Percentiles rank a stretch among this genome's conserved stretches.
Evolutionary conservation across 1,140 invertebrate species (phyloP).

Genomic region (Polypedilum pembai): DNA sequence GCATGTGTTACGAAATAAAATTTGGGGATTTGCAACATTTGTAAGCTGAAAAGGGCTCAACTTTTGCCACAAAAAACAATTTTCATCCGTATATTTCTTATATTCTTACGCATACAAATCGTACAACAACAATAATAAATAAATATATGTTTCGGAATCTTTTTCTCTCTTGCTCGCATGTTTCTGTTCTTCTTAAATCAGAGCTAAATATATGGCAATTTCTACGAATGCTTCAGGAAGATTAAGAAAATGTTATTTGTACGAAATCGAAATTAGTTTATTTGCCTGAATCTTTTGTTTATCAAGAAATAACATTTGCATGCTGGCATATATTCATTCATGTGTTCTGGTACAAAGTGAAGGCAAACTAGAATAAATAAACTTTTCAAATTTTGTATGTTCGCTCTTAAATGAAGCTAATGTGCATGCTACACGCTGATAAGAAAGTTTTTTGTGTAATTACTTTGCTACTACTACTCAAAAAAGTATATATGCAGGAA

Average conservation of each 20-base stretch:
- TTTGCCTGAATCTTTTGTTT: not conserved
- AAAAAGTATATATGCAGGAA: not conserved
- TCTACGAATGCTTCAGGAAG: not conserved
- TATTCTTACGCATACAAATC: too few relatives aligned
- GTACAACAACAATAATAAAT: too few relatives aligned
- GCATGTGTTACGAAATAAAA: constrained; percentile 18
- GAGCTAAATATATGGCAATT: too few relatives aligned
- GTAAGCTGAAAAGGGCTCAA: not conserved
- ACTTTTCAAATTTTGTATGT: not conserved
- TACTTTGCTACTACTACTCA: constrained; percentile 12
- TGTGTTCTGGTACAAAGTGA: too few relatives aligned
- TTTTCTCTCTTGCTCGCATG: not conserved
- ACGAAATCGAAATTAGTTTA: constrained; percentile 4
- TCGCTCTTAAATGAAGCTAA: not conserved
- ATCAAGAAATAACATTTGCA: constrained; percentile 18
- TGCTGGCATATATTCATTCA: not conserved
- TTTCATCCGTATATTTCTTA: too few relatives aligned
- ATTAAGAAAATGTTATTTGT: constrained; percentile 19
- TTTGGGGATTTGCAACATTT: constrained; percentile 1
- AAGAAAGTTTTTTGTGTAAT: constrained; percentile 6
- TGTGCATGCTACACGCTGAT: not conserved
- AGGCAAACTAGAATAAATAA: not conserved
- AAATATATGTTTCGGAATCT: not conserved
- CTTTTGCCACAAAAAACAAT: too few relatives aligned
- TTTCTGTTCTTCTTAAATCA: not conserved